Evolutionary conservation across 2,797 vertebrate species (phyloP).

Genomic region (Mormyrus hasselquistii): DNA sequence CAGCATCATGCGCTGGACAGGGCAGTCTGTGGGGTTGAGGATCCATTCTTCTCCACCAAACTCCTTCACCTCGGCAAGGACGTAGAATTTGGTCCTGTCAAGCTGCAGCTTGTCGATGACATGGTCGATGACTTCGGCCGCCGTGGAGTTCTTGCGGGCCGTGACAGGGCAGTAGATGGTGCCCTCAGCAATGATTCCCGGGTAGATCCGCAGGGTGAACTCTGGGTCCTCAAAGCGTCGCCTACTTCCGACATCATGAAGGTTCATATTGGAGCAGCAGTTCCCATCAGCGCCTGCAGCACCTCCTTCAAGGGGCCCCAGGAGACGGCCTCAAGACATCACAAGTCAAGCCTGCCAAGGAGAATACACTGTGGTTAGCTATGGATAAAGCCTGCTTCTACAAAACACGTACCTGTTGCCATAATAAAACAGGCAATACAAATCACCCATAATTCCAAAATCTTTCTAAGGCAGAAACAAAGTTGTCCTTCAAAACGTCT

Average conservation of each 20-base stretch:
- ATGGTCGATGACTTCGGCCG: slow-evolving; percentile 89
- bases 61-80: slow-evolving; percentile 95
- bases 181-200: slow-evolving; percentile 83
- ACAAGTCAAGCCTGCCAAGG: slow-evolving; percentile 61
- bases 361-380: background rate
- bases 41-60: slow-evolving; percentile 99
- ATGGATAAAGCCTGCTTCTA: background rate
- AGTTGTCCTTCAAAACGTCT: background rate
- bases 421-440: background rate
- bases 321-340: slow-evolving; percentile 65
- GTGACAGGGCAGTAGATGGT: slow-evolving; percentile 93
- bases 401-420: background rate
- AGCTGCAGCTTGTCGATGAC: slow-evolving; percentile 83
- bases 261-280: slow-evolving; percentile 86
- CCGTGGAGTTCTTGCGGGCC: slow-evolving; percentile 85
- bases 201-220: slow-evolving; percentile 87
- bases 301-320: slow-evolving; percentile 37
- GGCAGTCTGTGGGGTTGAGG: slow-evolving; percentile 91
- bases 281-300: slow-evolving; percentile 79
- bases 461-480: background rate
- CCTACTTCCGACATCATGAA: slow-evolving; percentile 89
- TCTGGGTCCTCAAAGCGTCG: slow-evolving; percentile 92
- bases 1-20: slow-evolving; percentile 95
- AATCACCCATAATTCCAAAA: background rate
- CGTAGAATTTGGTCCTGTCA: slow-evolving; percentile 85